Conservation (phyloP, 2,113 vertebrate genomes). For the Orcinus orca region DNA sequence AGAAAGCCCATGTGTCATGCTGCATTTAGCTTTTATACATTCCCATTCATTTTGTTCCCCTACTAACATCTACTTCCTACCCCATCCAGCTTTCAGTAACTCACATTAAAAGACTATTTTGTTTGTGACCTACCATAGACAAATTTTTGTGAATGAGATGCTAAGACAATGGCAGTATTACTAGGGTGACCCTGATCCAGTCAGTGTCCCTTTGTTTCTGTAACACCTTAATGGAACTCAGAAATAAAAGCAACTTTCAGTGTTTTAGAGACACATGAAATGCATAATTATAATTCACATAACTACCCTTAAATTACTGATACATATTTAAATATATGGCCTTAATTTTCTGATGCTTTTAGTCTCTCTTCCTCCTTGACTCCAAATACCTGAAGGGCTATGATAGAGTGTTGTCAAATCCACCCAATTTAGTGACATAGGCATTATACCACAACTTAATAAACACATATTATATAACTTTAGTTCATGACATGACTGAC, state of each 20-base stretch:
- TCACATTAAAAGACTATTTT: slow-evolving; percentile 11
- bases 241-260: background rate
- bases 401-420: background rate
- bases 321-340: background rate
- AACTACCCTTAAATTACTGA: background rate
- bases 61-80: background rate
- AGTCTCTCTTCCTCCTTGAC: background rate
- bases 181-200: background rate
- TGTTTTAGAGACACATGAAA: background rate
- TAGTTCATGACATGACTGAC: background rate
- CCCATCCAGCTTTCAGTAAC: background rate
- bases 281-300: background rate
- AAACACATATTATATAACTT: background rate
- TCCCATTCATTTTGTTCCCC: background rate
- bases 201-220: background rate
- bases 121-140: background rate
- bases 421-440: background rate
- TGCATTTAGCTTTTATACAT: background rate
- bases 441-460: background rate
- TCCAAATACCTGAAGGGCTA: background rate
- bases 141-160: slow-evolving; percentile 20
- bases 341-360: background rate
- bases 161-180: background rate
- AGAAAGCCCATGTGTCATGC: slow-evolving; percentile 43
- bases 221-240: background rate